Base-by-base conservation (phyloP, 2,888 invertebrate genomes). In the Zygaena filipendulae region DNA sequence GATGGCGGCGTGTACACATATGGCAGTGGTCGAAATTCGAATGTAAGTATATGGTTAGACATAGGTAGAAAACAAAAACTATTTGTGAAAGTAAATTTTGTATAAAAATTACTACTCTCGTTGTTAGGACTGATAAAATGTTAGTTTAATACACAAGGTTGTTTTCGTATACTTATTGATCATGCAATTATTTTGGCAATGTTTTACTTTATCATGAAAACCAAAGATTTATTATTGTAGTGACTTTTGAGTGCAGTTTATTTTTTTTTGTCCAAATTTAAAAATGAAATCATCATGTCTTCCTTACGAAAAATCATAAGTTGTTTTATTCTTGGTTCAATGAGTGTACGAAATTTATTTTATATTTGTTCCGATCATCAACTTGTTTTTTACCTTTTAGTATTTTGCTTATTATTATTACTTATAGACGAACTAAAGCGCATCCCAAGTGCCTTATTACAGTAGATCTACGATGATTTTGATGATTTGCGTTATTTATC, bases 391-490 rank as follows among this genome's bases (percentile, higher is more conserved):
- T n/a, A n/a, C n/a, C n/a, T n/a, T n/a, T n/a, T n/a, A n/a, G n/a
- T n/a, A n/a, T n/a, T n/a, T n/a, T 67, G 70, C 69, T 71, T 71
- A 64, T 62, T 70, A 70, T 74, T 71, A 71, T 69, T 66, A 61
- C 52, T n/a, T n/a, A n/a, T n/a, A n/a, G n/a, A n/a, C n/a, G n/a
- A n/a, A n/a, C n/a, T n/a, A n/a, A n/a, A n/a, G 68, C 63, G 68
- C 77, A 74, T 70, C 68, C 53, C 62, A 70, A 66, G 77, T 77
- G 77, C 77, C 75, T 77, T 77, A 59, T 62, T 39, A 63, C 59
- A 74, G 74, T 75, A 75, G n/a, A n/a, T n/a, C n/a, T n/a, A n/a
- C n/a, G n/a, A n/a, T n/a, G n/a, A n/a, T n/a, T n/a, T n/a, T n/a
- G n/a, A n/a, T n/a, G n/a, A n/a, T n/a, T n/a, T n/a, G n/a, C n/a